Evolutionary conservation across 2,888 invertebrate genomes (phyloP).

Genomic region (Argyresthia goedartella): DNA sequence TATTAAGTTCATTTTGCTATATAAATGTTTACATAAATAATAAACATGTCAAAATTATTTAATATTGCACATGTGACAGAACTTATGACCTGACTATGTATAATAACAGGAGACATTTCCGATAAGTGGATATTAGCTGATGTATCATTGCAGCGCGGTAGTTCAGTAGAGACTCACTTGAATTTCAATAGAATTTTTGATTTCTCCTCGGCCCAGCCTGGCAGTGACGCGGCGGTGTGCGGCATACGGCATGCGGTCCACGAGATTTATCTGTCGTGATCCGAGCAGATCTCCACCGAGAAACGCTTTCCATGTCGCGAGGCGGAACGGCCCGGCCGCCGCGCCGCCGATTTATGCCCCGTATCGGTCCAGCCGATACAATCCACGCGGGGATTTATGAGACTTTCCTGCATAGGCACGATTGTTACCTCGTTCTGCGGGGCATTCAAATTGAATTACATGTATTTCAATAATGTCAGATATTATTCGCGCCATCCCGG

Average conservation of each 20-base stretch:
- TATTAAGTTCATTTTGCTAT: too few species aligned
- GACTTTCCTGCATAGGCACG: constrained; percentile 10
- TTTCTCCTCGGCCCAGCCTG: background rate
- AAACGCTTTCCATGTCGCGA: constrained; percentile 54
- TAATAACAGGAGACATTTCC: too few species aligned
- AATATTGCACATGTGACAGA: too few species aligned
- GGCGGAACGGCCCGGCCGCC: constrained; percentile 33
- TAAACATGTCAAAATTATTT: too few species aligned
- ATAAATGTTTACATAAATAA: too few species aligned
- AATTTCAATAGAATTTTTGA: background rate
- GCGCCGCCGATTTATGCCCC: constrained; percentile 33
- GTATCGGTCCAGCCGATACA: constrained; percentile 27
- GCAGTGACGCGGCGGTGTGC: background rate
- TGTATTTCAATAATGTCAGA: background rate
- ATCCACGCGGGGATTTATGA: constrained; percentile 33
- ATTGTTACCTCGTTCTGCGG: constrained; percentile 2
- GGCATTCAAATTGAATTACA: constrained; percentile 3
- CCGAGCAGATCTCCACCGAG: constrained; percentile 39
- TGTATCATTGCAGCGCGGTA: too few species aligned
- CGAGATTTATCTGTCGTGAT: constrained; percentile 41
- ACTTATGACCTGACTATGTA: too few species aligned
- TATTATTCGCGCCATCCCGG: background rate
- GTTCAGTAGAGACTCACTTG: too few species aligned
- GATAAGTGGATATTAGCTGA: too few species aligned
- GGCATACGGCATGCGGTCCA: constrained; percentile 23